Conservation (phyloP, 2,888 invertebrate genomes). For the Halictus ligatus region DNA sequence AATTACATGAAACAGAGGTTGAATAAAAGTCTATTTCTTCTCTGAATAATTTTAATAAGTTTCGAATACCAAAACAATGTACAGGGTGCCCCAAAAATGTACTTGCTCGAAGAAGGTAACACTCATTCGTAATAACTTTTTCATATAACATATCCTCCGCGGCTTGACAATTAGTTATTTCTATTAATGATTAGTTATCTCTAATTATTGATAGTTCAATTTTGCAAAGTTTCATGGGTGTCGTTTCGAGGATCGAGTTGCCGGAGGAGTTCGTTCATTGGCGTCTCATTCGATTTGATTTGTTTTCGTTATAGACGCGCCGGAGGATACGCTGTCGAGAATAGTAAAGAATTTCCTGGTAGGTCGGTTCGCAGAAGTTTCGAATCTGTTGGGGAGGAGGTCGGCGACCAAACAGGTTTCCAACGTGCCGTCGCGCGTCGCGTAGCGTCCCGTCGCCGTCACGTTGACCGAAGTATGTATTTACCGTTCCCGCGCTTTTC, state of each 20-base stretch:
- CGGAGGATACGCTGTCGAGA: not conserved
- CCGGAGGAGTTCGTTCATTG: too few species aligned
- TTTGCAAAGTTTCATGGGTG: not conserved
- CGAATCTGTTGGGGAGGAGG: constrained; percentile 38
- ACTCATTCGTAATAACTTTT: too few species aligned
- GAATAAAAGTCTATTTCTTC: too few species aligned
- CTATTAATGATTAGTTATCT: too few species aligned
- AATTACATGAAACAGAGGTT: too few species aligned
- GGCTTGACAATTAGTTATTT: too few species aligned
- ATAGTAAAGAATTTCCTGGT: constrained; percentile 28
- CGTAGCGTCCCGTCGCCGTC: too few species aligned
- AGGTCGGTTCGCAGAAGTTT: constrained; percentile 18
- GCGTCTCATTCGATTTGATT: not conserved
- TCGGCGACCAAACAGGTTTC: constrained; percentile 60
- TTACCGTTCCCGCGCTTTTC: not conserved
- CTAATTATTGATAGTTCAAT: not conserved
- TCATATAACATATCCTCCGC: too few species aligned
- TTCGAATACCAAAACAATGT: too few species aligned
- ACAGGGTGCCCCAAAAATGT: too few species aligned
- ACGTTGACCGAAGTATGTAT: constrained; percentile 30
- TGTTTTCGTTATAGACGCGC: not conserved
- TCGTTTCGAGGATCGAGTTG: not conserved
- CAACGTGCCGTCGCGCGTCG: not conserved
- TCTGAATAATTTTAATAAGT: too few species aligned
- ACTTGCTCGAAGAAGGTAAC: too few species aligned